Conservation (phyloP, 2,113 vertebrate species). For the Bos javanicus region DNA sequence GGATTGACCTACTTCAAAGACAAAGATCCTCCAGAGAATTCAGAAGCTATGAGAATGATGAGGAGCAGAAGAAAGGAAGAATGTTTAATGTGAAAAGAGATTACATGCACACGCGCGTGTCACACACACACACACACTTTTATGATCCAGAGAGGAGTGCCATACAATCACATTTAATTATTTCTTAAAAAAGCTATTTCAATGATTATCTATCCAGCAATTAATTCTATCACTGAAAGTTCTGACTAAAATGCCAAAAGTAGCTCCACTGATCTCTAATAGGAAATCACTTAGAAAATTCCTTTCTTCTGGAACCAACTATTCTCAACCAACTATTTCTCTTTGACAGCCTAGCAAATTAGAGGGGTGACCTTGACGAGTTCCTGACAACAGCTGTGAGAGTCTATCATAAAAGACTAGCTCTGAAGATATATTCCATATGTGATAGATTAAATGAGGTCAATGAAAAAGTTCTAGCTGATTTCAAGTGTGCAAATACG, state of each 20-base stretch:
- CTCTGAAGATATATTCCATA: neutral
- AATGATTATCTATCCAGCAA: neutral
- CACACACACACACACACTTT: neutral
- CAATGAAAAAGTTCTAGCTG: neutral
- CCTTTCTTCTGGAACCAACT: neutral
- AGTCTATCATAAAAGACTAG: neutral
- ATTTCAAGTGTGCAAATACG: neutral
- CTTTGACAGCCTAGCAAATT: neutral
- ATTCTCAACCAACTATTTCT: neutral
- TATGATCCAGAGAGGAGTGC: neutral
- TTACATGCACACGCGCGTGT: fast-evolving
- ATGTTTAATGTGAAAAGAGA: neutral
- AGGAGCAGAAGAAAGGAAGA: neutral
- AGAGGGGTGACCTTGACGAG: neutral
- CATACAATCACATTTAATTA: neutral
- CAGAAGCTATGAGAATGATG: neutral
- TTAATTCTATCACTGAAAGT: neutral
- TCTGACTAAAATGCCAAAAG: neutral
- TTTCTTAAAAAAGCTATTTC: neutral
- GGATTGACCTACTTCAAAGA: neutral
- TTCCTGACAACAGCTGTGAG: neutral
- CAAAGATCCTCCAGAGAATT: neutral
- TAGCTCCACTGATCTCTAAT: neutral
- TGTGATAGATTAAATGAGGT: neutral
- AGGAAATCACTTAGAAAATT: neutral